Evolutionary conservation across 2,113 vertebrate genomes (phyloP), one percentile per base, ranked within the genome.

Genomic region (Mustela nigripes): DNA sequence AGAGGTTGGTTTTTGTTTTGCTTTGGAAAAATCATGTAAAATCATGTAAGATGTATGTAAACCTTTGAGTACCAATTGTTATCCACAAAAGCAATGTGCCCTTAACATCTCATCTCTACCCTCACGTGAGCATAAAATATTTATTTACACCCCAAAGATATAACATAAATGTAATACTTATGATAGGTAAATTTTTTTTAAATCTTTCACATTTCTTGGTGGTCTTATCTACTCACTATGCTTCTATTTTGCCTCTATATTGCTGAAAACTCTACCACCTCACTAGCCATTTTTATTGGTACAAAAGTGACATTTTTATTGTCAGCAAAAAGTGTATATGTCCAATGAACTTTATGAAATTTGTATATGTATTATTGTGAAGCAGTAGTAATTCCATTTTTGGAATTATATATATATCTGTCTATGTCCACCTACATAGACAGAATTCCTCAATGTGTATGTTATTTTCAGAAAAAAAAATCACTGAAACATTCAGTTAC

Each of bases 401-500:
- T 95, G 5, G 39, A 48, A 92, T 89, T 69, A 45, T 60, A 33
- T 22, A 4, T n/a, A 69, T 31, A 39, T 18, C 18, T 48, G 58
- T 62, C 19, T 48, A n/a, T 12, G 58, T 65, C n/a, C 21, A 73
- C n/a, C 10, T 79, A 26, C 28, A 50, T 73, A 80, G 65, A 69
- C 26, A 76, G 33, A 67, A 50, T 80, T 48, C 39, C 39, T 82
- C 90, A 82, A 86, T 45, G 26, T 80, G 7, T 76, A 45, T 84
- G 62, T 88, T 91, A 95, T 78, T 86, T 92, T 97, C 93, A 63
- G 71, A 92, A 94, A 42, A 42, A 42, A 94, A 89, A 62, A 12
- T 74, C 19, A 60, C 60, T 89, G 79, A 95, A 84, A 50, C 18
- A 78, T 92, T 94, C 95, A 90, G 31, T 92, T 69, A 42, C 79